A percentile compares a stretch with the other conserved stretches of the same genome.
Evolutionary conservation across 2,113 vertebrate genomes (phyloP).

Genomic region (Chlamydotis undulata): DNA sequence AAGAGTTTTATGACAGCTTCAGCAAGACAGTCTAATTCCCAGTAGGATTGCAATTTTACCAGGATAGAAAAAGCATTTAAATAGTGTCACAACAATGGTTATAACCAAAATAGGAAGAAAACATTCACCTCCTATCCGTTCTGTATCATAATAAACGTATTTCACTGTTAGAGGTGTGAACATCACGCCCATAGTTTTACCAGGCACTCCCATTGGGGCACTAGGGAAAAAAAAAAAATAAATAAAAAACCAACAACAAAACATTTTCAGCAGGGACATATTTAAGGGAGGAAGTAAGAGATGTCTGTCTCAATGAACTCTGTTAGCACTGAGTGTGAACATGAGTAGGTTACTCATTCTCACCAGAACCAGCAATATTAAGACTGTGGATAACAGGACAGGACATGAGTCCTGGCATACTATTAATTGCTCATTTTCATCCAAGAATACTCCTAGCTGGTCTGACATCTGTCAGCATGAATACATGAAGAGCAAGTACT

Average conservation of each 20-base stretch:
- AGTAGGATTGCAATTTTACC: background rate
- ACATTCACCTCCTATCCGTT: slow-evolving; percentile 92
- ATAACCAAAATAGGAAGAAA: background rate
- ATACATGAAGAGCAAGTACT: background rate
- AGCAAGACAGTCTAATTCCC: background rate
- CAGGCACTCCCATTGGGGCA: slow-evolving; percentile 95
- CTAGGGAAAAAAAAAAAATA: slow-evolving; percentile 66
- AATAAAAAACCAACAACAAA: background rate
- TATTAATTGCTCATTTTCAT: slow-evolving; percentile 1
- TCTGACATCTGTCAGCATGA: background rate
- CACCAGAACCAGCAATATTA: slow-evolving; percentile 1
- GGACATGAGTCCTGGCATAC: background rate
- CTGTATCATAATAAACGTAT: slow-evolving; percentile 93
- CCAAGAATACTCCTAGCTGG: background rate
- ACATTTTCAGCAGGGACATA: background rate
- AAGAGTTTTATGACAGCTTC: background rate
- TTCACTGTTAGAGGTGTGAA: slow-evolving; percentile 95
- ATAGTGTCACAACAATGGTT: background rate
- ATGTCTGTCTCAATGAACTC: background rate
- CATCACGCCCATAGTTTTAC: slow-evolving; percentile 97
- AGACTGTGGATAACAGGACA: background rate
- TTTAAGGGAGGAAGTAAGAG: background rate
- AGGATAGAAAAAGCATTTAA: background rate
- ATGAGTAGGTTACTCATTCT: background rate
- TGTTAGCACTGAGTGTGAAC: background rate